Conservation (phyloP, 1,140 invertebrate genomes). For the Littorina saxatilis region DNA sequence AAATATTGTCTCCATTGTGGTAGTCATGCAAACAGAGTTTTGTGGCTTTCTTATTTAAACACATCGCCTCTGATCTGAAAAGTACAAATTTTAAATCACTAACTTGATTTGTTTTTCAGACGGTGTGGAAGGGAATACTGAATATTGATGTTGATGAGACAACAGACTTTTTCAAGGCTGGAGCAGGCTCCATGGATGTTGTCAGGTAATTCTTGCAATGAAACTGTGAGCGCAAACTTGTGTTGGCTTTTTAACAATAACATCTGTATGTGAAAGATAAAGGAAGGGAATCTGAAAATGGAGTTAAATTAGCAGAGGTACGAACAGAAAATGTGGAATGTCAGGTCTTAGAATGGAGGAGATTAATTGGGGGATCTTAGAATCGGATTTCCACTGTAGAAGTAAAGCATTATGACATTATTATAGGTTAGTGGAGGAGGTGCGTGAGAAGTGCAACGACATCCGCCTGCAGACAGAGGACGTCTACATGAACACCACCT, state of each 20-base stretch:
- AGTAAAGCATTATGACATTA: too few species aligned
- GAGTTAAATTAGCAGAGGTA: not conserved
- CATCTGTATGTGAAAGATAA: too few species aligned
- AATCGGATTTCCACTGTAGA: too few species aligned
- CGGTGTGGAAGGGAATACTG: slow-evolving; percentile 91
- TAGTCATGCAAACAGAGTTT: too few species aligned
- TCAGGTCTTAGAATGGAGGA: too few species aligned
- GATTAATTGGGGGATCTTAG: too few species aligned
- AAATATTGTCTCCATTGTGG: too few species aligned
- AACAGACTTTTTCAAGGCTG: slow-evolving; percentile 94
- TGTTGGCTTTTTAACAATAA: too few species aligned
- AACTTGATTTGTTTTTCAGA: slow-evolving; percentile 70
- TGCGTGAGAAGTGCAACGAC: slow-evolving; percentile 86
- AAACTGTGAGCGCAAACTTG: not conserved
- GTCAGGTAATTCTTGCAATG: slow-evolving; percentile 79
- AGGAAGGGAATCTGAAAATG: not conserved
- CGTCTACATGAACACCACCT: slow-evolving; percentile 94
- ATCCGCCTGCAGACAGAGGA: slow-evolving; percentile 91
- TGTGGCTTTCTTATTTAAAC: too few species aligned
- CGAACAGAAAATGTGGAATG: not conserved
- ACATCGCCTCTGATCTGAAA: too few species aligned
- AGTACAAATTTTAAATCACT: too few species aligned
- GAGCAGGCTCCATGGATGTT: slow-evolving; percentile 97
- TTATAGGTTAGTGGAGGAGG: slow-evolving; percentile 90
- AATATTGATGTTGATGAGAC: slow-evolving; percentile 84